Conservation (phyloP, 2,888 invertebrate genomes). For the Kryphioiulus occultus region DNA sequence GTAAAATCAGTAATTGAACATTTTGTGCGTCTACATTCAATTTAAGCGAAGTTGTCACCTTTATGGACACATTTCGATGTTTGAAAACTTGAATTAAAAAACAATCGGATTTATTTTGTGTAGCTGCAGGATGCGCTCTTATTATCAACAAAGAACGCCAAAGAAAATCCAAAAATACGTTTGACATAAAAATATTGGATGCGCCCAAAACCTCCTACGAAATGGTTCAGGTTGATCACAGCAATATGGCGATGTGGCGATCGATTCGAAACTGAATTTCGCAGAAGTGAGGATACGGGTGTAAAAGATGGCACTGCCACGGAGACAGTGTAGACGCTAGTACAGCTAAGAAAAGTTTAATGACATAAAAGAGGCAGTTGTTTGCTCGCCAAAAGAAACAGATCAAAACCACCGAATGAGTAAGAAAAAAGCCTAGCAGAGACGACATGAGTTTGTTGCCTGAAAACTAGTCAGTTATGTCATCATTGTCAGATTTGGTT, state of each 20-base stretch:
- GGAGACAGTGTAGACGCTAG: not conserved
- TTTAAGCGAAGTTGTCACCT: not conserved
- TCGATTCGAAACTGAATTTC: constrained; percentile 21
- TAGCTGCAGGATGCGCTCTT: not conserved
- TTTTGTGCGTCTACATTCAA: not conserved
- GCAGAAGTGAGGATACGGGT: not conserved
- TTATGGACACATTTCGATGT: not conserved
- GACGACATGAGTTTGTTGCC: not conserved
- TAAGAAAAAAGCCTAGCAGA: not conserved
- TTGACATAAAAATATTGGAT: not conserved
- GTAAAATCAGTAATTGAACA: not conserved
- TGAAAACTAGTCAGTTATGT: not conserved
- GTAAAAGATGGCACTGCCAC: not conserved
- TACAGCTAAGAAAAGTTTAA: not conserved
- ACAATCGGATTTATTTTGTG: too few relatives aligned
- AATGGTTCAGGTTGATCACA: not conserved
- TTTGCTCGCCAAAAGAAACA: not conserved
- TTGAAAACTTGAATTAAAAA: not conserved
- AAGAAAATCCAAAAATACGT: not conserved
- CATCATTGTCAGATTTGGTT: not conserved
- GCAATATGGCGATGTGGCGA: not conserved
- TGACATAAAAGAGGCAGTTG: not conserved
- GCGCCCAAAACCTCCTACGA: not conserved
- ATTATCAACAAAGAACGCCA: not conserved
- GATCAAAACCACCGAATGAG: not conserved